A percentile compares a stretch with the other conserved stretches of the same genome.
These are phyloP conservation scores for Spheniscus humboldti DNA, from an alignment of 2,797 vertebrate species.

Conservation along the genomic window DNA sequence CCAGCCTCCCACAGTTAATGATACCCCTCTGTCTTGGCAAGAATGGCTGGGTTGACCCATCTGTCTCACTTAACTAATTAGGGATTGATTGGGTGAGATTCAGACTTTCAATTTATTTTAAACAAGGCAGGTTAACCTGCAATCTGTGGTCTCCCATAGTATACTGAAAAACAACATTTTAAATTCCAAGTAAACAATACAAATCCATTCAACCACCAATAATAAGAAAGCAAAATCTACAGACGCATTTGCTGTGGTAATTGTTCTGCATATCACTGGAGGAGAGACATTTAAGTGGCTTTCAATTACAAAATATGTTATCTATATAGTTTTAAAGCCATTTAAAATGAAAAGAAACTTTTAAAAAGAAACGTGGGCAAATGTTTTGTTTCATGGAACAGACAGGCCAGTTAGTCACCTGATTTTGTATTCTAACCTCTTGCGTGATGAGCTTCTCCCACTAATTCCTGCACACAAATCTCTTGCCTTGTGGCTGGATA, in stretches of 20 bases:
- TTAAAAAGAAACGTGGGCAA: background rate
- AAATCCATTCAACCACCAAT: background rate
- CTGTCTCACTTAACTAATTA: slow-evolving; percentile 28
- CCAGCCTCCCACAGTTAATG: background rate
- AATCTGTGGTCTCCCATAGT: background rate
- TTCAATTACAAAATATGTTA: background rate
- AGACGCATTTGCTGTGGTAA: background rate
- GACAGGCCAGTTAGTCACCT: background rate
- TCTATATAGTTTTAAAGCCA: background rate
- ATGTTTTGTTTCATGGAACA: background rate
- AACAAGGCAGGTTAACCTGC: slow-evolving; percentile 8
- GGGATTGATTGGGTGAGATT: background rate
- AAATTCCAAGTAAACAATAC: slow-evolving; percentile 11
- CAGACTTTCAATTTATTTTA: slow-evolving; percentile 22
- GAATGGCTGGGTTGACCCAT: background rate
- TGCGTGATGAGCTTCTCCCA: background rate
- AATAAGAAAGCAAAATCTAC: background rate
- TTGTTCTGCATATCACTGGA: background rate
- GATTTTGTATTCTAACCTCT: background rate
- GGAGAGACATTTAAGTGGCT: background rate
- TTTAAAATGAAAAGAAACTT: background rate
- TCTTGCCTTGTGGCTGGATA: background rate
- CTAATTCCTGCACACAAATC: background rate
- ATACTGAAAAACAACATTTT: background rate
- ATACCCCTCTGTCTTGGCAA: background rate